Evolutionary conservation across 1,140 invertebrate species (phyloP).

Genomic region (Chironomus tepperi): DNA sequence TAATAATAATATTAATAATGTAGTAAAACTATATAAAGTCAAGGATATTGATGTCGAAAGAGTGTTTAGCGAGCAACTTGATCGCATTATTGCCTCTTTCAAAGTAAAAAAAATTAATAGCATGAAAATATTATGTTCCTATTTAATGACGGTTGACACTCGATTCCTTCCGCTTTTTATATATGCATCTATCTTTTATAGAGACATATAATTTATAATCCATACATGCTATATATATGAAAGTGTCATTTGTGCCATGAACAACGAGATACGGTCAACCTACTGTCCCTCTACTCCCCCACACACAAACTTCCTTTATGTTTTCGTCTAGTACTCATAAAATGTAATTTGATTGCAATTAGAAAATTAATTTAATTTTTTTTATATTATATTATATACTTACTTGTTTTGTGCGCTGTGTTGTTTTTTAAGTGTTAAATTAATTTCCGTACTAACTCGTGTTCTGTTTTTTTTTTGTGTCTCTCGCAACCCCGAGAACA

Average conservation of each 20-base stretch:
- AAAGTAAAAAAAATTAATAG: background rate
- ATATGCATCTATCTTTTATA: background rate
- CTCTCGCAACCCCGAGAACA: background rate
- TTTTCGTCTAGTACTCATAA: too few species aligned
- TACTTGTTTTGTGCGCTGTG: background rate
- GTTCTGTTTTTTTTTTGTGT: background rate
- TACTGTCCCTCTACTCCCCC: too few species aligned
- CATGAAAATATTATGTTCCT: constrained; percentile 13
- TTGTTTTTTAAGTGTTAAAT: constrained; percentile 14
- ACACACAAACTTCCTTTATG: too few species aligned
- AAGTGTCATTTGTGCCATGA: constrained; percentile 6
- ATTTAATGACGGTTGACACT: constrained; percentile 13
- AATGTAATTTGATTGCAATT: background rate
- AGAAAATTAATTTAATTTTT: background rate
- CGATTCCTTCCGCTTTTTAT: background rate
- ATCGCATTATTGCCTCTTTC: background rate
- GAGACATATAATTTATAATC: background rate
- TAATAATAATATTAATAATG: background rate
- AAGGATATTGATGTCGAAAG: background rate
- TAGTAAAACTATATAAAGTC: background rate
- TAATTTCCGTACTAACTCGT: constrained; percentile 7
- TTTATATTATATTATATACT: too few species aligned
- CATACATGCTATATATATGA: background rate
- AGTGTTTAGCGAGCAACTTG: background rate
- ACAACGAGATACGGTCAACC: background rate